These are phyloP conservation scores for Drosophila lutescens DNA, from an alignment of 2,888 invertebrate species.

Conservation along the genomic window DNA sequence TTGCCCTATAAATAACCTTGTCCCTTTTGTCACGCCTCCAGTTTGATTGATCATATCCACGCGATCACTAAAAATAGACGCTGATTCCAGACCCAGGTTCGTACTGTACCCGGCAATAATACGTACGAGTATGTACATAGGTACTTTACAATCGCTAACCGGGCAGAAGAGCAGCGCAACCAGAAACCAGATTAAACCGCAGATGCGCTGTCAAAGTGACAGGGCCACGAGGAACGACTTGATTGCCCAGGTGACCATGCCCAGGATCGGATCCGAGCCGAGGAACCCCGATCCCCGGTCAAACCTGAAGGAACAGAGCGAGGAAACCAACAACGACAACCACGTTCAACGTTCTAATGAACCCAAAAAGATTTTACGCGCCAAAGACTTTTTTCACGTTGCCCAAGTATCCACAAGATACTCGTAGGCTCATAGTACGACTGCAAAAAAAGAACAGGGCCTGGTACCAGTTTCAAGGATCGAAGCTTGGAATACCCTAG, in stretches of 20 bases:
- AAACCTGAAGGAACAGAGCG: neutral
- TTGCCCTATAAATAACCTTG: conserved; percentile 19
- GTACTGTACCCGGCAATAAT: conserved; percentile 62
- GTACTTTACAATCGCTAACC: conserved; percentile 19
- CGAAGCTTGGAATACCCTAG: conserved; percentile 4
- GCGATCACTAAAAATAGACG: conserved; percentile 39
- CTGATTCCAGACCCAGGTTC: conserved; percentile 17
- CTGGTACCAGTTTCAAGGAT: neutral
- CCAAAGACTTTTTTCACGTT: conserved; percentile 75
- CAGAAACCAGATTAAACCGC: conserved; percentile 76
- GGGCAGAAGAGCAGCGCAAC: conserved; percentile 50
- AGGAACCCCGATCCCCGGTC: conserved; percentile 1
- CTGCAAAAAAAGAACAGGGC: conserved; percentile 51
- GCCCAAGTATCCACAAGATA: conserved; percentile 47
- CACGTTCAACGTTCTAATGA: conserved; percentile 80
- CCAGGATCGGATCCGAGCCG: conserved; percentile 28
- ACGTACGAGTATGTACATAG: conserved; percentile 10
- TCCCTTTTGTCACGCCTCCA: conserved; percentile 39
- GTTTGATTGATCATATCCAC: conserved; percentile 41
- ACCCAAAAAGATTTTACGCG: conserved; percentile 79
- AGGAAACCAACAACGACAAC: conserved; percentile 37
- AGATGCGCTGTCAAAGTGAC: conserved; percentile 80
- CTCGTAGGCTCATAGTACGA: conserved; percentile 40
- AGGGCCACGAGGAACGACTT: conserved; percentile 71
- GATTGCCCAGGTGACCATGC: conserved; percentile 68